Conservation (phyloP, 2,797 vertebrate genomes). For the Lycodopsis pacificus region DNA sequence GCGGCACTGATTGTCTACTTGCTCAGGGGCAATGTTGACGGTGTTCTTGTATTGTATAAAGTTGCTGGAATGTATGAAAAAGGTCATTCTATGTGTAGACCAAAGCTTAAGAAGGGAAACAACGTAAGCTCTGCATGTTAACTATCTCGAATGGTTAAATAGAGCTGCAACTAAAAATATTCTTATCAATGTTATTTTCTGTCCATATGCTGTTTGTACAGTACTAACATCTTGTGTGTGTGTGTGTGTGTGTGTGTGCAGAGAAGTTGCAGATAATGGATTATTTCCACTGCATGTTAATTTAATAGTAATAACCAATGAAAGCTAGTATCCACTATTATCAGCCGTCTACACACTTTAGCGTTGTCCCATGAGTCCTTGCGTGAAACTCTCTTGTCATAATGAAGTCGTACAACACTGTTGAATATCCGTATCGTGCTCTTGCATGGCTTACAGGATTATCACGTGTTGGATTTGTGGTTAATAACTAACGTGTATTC, state of each 20-base stretch:
- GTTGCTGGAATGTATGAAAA: background rate
- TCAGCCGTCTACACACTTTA: background rate
- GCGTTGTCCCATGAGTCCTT: background rate
- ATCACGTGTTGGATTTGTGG: background rate
- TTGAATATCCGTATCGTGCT: background rate
- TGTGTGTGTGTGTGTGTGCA: background rate
- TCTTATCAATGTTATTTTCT: background rate
- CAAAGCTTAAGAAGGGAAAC: background rate
- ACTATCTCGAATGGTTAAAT: background rate
- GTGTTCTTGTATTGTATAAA: background rate
- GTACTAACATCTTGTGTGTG: too few species aligned
- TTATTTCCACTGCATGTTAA: background rate
- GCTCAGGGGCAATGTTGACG: background rate
- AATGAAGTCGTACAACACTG: conserved; percentile 10
- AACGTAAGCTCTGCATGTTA: background rate
- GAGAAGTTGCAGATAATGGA: background rate
- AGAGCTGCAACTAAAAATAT: background rate
- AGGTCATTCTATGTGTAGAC: background rate
- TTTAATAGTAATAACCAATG: background rate
- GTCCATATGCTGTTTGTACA: too few species aligned
- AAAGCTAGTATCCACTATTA: background rate
- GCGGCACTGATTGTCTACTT: background rate
- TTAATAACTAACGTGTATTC: conserved; percentile 25
- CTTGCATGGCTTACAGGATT: background rate
- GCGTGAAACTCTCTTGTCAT: background rate